Percentiles rank a stretch among this genome's conserved stretches.
Conservation (phyloP, 2,797 vertebrate species). For the Melanotaenia pygmaea region DNA sequence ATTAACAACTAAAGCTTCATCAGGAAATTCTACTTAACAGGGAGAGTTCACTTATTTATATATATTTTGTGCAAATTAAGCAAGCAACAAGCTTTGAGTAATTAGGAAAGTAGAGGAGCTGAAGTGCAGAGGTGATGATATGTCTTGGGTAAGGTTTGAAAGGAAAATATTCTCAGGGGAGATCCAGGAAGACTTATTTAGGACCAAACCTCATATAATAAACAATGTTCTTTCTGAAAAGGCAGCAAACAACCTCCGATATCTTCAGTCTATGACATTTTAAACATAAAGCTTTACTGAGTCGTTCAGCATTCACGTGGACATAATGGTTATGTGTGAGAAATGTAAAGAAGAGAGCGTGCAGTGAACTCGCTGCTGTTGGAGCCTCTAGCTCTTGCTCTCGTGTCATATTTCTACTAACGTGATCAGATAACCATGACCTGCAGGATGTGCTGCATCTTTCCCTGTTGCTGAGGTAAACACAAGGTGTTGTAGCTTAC, state of each 20-base stretch:
- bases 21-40: conserved; percentile 30
- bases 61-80: not conserved
- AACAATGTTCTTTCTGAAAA: conserved; percentile 13
- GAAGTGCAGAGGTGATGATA: conserved; percentile 22
- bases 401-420: conserved; percentile 44
- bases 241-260: conserved; percentile 22
- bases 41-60: not conserved
- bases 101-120: conserved; percentile 27
- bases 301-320: conserved; percentile 32
- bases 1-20: conserved; percentile 22
- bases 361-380: conserved; percentile 33
- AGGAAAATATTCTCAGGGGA: not conserved
- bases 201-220: conserved; percentile 4
- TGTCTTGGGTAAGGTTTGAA: conserved; percentile 30
- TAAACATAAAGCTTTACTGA: conserved; percentile 33
- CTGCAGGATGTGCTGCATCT: conserved; percentile 9
- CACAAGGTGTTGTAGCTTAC: conserved; percentile 42
- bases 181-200: conserved; percentile 14
- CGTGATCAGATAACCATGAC: conserved; percentile 58
- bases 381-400: conserved; percentile 43
- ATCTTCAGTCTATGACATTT: conserved; percentile 30
- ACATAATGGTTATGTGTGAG: conserved; percentile 29
- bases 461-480: conserved; percentile 43
- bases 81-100: conserved; percentile 18
- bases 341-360: conserved; percentile 35